Evolutionary conservation across 2,888 invertebrate genomes (phyloP), one percentile per base, ranked within the genome.

Genomic region (Arge pagana): DNA sequence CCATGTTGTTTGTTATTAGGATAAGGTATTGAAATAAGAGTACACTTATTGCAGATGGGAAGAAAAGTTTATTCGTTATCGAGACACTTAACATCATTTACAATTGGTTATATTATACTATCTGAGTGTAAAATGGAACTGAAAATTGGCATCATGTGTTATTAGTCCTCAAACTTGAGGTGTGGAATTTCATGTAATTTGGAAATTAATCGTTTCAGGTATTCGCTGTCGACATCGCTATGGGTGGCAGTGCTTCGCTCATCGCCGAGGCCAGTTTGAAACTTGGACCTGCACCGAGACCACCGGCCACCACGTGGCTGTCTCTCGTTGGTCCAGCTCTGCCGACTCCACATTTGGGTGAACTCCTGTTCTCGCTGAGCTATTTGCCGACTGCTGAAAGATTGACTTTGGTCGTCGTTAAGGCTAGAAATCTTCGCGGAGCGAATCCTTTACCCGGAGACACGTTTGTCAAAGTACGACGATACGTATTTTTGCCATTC

Each of bases 321-420:
- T 85, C 88, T 1, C 79, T 91, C 2, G 82, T 87, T 1, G 89
- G 89, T 67, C 85, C 88, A 6, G 85, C 64, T 18, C 53, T 66
- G 26, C 68, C 69, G 3, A 59, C 60, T 11, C 72, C 86, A 4
- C 86, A 86, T 67, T 84, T 86, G 67, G 91, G 91, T 5, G 90
- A 91, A 71, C 78, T 91, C 15, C 85, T 90, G 86, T 89, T 91
- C 72, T 90, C 90, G 0, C 73, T 91, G 41, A 89, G 88, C 66
- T 91, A 91, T 69, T 79, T 90, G 56, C 90, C 90, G 13, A 91
- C 90, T 3, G 90, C 90, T 6, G 90, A 90, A 72, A 80, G 90
- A 43, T 80, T 91, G 15, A 91, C 90, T 2, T 83, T 88, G 15
- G 87, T 88, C 13, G 81, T 88, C 11, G 89, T 89, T 1, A 90